These are phyloP conservation scores for Parnassius smintheus DNA, from an alignment of 2,888 invertebrate genomes.

Conservation along the genomic window DNA sequence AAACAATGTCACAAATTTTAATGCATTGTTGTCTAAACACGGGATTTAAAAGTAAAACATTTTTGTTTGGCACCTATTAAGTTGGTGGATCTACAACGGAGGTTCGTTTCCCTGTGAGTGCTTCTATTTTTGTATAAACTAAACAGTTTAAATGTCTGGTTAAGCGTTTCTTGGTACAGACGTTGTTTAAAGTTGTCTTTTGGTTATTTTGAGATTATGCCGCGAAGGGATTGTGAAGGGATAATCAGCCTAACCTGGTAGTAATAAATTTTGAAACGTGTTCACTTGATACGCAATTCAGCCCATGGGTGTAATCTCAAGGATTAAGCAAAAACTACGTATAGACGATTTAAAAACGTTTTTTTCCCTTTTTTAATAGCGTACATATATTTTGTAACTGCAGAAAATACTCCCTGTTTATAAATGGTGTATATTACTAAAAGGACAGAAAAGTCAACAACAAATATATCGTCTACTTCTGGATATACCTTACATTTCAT, in stretches of 20 bases:
- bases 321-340: conserved; percentile 12
- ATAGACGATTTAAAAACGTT: conserved; percentile 2
- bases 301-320: conserved; percentile 13
- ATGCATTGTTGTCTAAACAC: conserved; percentile 73
- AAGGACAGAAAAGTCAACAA: too few species aligned
- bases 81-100: conserved; percentile 33
- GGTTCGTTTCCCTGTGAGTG: conserved; percentile 49
- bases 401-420: too few species aligned
- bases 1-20: conserved; percentile 45
- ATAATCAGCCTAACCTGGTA: conserved; percentile 41
- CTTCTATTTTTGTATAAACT: conserved; percentile 67
- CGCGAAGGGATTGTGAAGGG: conserved; percentile 50
- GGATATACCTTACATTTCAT: too few species aligned
- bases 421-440: too few species aligned
- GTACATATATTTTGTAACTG: too few species aligned
- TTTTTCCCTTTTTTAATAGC: too few species aligned
- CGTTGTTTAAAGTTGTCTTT: conserved; percentile 51
- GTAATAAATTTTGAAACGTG: conserved; percentile 38
- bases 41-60: conserved; percentile 41
- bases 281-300: conserved; percentile 20
- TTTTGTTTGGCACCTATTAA: conserved; percentile 37
- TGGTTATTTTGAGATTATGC: conserved; percentile 59
- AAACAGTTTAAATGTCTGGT: conserved; percentile 60
- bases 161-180: conserved; percentile 63
- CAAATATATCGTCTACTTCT: too few species aligned